Percentiles rank a stretch among this genome's conserved stretches.
These are phyloP conservation scores for Cisticola juncidis DNA, from an alignment of 2,113 vertebrate species.

Conservation along the genomic window DNA sequence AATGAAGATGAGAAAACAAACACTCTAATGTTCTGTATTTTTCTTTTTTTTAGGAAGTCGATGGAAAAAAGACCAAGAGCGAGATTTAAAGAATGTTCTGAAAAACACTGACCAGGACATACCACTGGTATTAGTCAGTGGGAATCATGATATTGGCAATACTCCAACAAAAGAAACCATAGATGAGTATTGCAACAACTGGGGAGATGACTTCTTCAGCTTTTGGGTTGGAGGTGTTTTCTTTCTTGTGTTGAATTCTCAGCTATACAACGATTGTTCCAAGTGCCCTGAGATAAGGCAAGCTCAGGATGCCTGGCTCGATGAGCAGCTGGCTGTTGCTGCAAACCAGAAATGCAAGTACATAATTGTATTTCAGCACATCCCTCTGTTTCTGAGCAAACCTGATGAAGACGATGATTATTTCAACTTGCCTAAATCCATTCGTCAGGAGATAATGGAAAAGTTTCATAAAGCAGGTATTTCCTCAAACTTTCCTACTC, in stretches of 20 bases:
- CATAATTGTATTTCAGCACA: constrained; percentile 91
- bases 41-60: constrained; percentile 70
- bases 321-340: constrained; percentile 79
- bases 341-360: constrained; percentile 73
- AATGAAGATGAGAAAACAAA: not conserved
- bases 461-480: constrained; percentile 88
- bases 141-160: constrained; percentile 94
- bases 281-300: constrained; percentile 80
- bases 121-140: constrained; percentile 90
- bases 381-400: constrained; percentile 84
- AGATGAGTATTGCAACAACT: constrained; percentile 79
- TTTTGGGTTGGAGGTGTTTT: constrained; percentile 94
- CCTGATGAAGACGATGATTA: constrained; percentile 88
- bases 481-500: not conserved
- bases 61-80: constrained; percentile 84
- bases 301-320: constrained; percentile 89
- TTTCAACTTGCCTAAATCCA: constrained; percentile 85
- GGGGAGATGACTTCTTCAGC: constrained; percentile 97
- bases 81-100: constrained; percentile 84
- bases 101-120: constrained; percentile 76
- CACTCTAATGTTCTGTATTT: not conserved
- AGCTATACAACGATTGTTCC: constrained; percentile 85
- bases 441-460: constrained; percentile 82
- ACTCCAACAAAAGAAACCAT: constrained; percentile 81
- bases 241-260: constrained; percentile 94